These are phyloP conservation scores for Xyrauchen texanus DNA, from an alignment of 2,113 vertebrate species.

Conservation along the genomic window DNA sequence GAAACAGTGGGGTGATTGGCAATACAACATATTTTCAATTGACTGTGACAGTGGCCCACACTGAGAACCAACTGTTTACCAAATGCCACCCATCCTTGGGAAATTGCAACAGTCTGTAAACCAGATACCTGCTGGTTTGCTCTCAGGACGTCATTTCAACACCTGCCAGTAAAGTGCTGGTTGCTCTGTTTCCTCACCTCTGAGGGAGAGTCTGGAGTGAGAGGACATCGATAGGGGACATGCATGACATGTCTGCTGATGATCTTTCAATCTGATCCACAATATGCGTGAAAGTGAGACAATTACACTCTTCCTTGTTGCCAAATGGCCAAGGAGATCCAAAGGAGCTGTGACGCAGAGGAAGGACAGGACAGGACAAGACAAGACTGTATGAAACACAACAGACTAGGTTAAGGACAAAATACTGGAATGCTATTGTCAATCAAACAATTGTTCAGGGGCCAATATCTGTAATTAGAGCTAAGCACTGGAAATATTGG, in stretches of 20 bases:
- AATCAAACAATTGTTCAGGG: neutral
- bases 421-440: neutral
- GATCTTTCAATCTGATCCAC: constrained; percentile 20
- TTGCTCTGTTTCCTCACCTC: neutral
- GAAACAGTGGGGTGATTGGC: constrained; percentile 6
- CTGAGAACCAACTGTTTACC: no score
- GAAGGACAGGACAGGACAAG: neutral
- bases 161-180: no score
- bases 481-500: no score
- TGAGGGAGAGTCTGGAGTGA: constrained; percentile 5
- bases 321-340: constrained; percentile 20
- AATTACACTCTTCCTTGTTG: constrained; percentile 1
- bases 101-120: no score
- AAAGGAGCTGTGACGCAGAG: neutral
- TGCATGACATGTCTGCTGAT: constrained; percentile 38
- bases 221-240: constrained; percentile 18
- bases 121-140: no score
- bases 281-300: constrained; percentile 46
- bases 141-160: no score
- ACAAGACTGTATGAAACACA: neutral
- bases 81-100: no score
- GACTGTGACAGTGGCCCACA: constrained; percentile 16
- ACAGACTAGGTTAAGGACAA: neutral
- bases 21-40: neutral
- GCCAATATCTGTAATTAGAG: no score